Base-by-base conservation (phyloP, 2,888 invertebrate species). In the Metallyticus violacea region DNA sequence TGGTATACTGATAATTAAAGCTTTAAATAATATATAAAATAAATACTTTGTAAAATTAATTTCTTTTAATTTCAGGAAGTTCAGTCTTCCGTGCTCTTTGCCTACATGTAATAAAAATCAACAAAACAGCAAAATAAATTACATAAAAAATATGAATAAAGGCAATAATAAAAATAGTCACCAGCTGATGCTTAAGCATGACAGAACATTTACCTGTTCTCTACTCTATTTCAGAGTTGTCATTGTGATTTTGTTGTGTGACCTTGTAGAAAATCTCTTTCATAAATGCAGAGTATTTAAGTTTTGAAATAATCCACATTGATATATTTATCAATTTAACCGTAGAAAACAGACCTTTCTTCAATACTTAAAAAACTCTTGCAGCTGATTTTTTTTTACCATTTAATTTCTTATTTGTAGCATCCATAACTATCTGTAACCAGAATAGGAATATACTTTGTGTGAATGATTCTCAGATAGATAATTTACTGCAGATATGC, bases 361-460 rank as follows among this genome's bases (percentile, higher is more conserved):
- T 62, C 40, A 62, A 22, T 22, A 62, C 3, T 15, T 62, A 3
- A 9, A 4, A 15, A 62, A 62, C n/a, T n/a, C n/a, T n/a, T n/a
- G n/a, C n/a, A n/a, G n/a, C n/a, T n/a, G n/a, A n/a, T 62, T 22
- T 6, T 15, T 62, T 62, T 4, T 3, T 62, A 1, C 22, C 76
- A n/a, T 77, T 85, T 26, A 79, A 85, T 85, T 85, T 85, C 80
- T 62, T 81, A 81, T 25, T 80, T 85, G n/a, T n/a, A n/a, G 76
- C 81, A 80, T 81, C 77, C 15, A n/a, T 9, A 28, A n/a, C 85
- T 85, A 80, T 81, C 77, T 6, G 7, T 9, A 28, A n/a, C 85
- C 80, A 62, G 30, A 85, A 76, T 79, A 78, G 77, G 40, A 40
- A 85, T 76, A n/a, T 84, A 84, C 7, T 79, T 28, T 85, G 62